Conservation (phyloP, 64 coral and sea anemone genomes). For the Montipora efflorescens region DNA sequence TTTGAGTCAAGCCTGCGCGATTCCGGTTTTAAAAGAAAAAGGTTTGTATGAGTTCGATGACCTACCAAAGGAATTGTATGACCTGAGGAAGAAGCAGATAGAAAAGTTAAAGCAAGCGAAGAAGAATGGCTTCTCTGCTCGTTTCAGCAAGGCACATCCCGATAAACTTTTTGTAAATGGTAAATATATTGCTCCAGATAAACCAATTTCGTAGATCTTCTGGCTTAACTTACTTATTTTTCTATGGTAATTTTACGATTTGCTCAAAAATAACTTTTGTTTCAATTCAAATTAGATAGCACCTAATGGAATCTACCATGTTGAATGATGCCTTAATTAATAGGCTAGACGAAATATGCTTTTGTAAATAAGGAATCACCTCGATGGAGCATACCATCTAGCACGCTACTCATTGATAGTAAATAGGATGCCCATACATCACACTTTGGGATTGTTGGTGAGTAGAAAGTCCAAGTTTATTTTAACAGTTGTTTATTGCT, state of each 20-base stretch:
- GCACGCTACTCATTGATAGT: too few species aligned
- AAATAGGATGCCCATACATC: too few species aligned
- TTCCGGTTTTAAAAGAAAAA: background rate
- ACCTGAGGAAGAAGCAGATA: background rate
- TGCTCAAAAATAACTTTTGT: too few species aligned
- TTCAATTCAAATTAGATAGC: too few species aligned
- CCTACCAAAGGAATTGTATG: background rate
- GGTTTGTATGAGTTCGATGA: background rate
- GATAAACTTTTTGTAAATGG: conserved; percentile 5
- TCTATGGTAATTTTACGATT: background rate
- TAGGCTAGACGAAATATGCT: too few species aligned
- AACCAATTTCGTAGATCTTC: background rate
- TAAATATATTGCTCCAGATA: background rate
- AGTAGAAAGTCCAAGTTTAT: too few species aligned
- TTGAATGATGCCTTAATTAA: too few species aligned
- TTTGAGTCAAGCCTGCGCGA: background rate
- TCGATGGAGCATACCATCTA: too few species aligned
- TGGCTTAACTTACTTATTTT: background rate
- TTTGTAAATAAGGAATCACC: too few species aligned
- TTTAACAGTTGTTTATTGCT: too few species aligned
- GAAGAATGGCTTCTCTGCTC: background rate
- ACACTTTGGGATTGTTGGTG: too few species aligned
- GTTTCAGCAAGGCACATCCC: background rate
- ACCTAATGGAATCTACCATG: too few species aligned
- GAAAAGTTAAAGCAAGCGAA: background rate